A percentile compares a stretch with the other conserved stretches of the same genome.
Evolutionary conservation across 2,797 vertebrate species (phyloP).

Genomic region (Phoxinus dragarum): DNA sequence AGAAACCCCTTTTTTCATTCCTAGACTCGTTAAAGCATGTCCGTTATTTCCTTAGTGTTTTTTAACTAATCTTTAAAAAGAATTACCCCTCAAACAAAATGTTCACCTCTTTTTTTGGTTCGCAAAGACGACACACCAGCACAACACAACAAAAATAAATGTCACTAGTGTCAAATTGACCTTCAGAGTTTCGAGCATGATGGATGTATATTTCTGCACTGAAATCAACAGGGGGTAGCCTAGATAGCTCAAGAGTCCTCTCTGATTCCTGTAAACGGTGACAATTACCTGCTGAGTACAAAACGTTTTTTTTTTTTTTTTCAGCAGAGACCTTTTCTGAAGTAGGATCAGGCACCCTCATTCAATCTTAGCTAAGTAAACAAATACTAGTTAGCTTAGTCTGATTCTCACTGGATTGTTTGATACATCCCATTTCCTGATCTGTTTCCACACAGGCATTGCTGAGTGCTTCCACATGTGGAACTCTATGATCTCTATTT

Average conservation of each 20-base stretch:
- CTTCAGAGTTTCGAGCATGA: slow-evolving; percentile 30
- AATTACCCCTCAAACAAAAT: background rate
- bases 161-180: slow-evolving; percentile 36
- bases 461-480: slow-evolving; percentile 75
- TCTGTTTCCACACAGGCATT: slow-evolving; percentile 38
- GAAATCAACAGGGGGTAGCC: slow-evolving; percentile 19
- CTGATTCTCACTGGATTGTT: slow-evolving; percentile 42
- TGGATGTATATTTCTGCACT: slow-evolving; percentile 36
- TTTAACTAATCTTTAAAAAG: slow-evolving; percentile 24
- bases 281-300: slow-evolving; percentile 17
- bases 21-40: slow-evolving; percentile 1
- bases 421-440: slow-evolving; percentile 57
- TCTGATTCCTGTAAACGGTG: background rate
- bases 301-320: slow-evolving; percentile 7
- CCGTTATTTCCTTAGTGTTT: slow-evolving; percentile 29
- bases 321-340: background rate
- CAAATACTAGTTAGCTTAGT: slow-evolving; percentile 40
- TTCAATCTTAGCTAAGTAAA: slow-evolving; percentile 46
- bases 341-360: background rate
- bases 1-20: background rate
- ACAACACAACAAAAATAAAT: slow-evolving; percentile 9
- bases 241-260: slow-evolving; percentile 29
- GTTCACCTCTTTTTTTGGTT: background rate
- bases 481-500: background rate
- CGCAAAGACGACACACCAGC: background rate